A percentile compares a stretch with the other conserved stretches of the same genome.
These are phyloP conservation scores for Epicauta chinensis DNA, from an alignment of 1,140 invertebrate genomes.

Conservation along the genomic window DNA sequence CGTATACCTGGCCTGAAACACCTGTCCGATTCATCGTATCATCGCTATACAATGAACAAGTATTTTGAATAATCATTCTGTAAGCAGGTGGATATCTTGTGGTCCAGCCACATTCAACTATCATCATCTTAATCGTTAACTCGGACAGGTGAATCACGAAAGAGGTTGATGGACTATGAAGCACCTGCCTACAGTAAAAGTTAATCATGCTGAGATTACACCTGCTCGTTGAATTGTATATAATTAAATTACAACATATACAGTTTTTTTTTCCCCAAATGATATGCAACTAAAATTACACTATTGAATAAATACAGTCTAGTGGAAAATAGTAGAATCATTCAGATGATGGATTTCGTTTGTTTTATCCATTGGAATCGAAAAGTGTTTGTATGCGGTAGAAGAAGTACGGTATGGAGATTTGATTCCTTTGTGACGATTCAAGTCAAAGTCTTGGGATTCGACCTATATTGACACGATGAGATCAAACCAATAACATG, in stretches of 20 bases:
- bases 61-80: too few relatives aligned
- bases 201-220: constrained; percentile 5
- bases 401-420: neutral
- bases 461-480: constrained; percentile 31
- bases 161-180: neutral
- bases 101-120: constrained; percentile 3
- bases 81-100: constrained; percentile 8
- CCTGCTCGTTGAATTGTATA: neutral
- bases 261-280: neutral
- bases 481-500: constrained; percentile 41
- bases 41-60: too few relatives aligned
- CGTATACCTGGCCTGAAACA: too few relatives aligned
- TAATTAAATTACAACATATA: neutral
- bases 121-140: too few relatives aligned
- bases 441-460: constrained; percentile 6
- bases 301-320: too few relatives aligned
- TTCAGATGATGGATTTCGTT: too few relatives aligned
- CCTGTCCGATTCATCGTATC: too few relatives aligned
- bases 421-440: constrained; percentile 16
- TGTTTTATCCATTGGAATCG: too few relatives aligned
- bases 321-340: too few relatives aligned
- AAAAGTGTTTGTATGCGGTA: too few relatives aligned
- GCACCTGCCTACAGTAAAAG: constrained; percentile 7
- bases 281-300: too few relatives aligned
- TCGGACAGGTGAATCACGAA: constrained; percentile 11